Percentiles rank a stretch among this genome's conserved stretches.
These are phyloP conservation scores for Onthophagus sagittarius DNA, from an alignment of 2,888 invertebrate genomes.

Conservation along the genomic window DNA sequence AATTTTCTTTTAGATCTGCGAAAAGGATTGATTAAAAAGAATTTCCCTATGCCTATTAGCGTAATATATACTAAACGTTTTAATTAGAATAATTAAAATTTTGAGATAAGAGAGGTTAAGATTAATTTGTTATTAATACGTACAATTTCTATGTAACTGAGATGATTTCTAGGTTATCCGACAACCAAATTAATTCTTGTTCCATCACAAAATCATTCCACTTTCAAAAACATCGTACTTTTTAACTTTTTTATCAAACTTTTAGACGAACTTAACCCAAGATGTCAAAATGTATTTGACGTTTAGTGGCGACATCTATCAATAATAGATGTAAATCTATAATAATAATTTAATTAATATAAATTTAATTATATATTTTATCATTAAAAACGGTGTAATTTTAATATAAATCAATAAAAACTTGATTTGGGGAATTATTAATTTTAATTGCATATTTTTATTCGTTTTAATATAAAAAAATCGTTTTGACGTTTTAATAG, in stretches of 20 bases:
- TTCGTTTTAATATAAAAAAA: not conserved
- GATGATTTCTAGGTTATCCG: constrained; percentile 72
- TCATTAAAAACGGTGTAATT: too few species aligned
- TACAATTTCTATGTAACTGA: constrained; percentile 90
- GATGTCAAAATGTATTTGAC: not conserved
- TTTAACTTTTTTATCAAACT: not conserved
- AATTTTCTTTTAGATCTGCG: too few species aligned
- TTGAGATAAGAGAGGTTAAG: constrained; percentile 23
- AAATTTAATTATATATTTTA: too few species aligned
- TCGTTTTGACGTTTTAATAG: not conserved
- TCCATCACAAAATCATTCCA: constrained; percentile 86
- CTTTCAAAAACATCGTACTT: constrained; percentile 39
- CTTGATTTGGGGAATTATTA: too few species aligned
- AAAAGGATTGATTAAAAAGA: too few species aligned
- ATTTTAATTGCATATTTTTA: too few species aligned
- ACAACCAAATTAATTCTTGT: constrained; percentile 84
- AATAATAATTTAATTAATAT: too few species aligned
- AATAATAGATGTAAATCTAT: too few species aligned
- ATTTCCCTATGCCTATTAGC: too few species aligned
- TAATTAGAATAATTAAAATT: constrained; percentile 55
- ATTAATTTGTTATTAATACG: constrained; percentile 36
- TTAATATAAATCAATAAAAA: too few species aligned
- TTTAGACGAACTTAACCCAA: not conserved
- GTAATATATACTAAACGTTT: constrained; percentile 91
- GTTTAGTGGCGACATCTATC: too few species aligned